These are phyloP conservation scores for Sylvicola fuscatus DNA, from an alignment of 2,888 invertebrate genomes.

Conservation along the genomic window DNA sequence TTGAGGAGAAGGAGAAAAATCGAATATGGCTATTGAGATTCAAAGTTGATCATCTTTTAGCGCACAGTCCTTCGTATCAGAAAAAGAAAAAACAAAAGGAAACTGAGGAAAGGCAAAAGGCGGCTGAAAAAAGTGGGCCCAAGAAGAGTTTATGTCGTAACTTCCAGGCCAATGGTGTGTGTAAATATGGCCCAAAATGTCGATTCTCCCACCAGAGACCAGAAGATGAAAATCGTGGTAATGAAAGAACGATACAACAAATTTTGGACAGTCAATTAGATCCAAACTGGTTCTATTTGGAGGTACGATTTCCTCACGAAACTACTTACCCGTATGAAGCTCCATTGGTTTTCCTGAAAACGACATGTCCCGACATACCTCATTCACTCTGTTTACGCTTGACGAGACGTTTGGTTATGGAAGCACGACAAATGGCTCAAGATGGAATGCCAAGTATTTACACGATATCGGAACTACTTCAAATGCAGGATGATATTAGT, in stretches of 20 bases:
- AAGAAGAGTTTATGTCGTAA: conserved; percentile 29
- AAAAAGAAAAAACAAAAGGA: conserved; percentile 22
- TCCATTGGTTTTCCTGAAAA: conserved; percentile 47
- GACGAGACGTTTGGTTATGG: conserved; percentile 41
- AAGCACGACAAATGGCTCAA: conserved; percentile 39
- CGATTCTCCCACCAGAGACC: conserved; percentile 43
- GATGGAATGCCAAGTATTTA: conserved; percentile 55
- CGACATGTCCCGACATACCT: conserved; percentile 39
- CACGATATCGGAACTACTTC: conserved; percentile 45
- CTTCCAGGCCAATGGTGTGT: conserved; percentile 32
- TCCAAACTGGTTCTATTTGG: conserved; percentile 38
- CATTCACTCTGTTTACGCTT: conserved; percentile 41
- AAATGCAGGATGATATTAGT: conserved; percentile 43
- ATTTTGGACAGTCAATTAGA: conserved; percentile 16
- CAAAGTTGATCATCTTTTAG: conserved; percentile 42
- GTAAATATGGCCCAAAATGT: conserved; percentile 54
- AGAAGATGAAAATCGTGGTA: conserved; percentile 21
- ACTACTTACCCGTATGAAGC: conserved; percentile 54
- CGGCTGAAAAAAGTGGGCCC: conserved; percentile 19
- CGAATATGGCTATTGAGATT: conserved; percentile 48
- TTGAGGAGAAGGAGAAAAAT: conserved; percentile 45
- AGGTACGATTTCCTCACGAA: conserved; percentile 50
- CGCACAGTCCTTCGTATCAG: conserved; percentile 31
- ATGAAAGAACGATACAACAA: conserved; percentile 13
- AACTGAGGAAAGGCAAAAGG: conserved; percentile 10